Conservation (phyloP, 2,888 invertebrate genomes). For the Drosophila flavopinicola region DNA sequence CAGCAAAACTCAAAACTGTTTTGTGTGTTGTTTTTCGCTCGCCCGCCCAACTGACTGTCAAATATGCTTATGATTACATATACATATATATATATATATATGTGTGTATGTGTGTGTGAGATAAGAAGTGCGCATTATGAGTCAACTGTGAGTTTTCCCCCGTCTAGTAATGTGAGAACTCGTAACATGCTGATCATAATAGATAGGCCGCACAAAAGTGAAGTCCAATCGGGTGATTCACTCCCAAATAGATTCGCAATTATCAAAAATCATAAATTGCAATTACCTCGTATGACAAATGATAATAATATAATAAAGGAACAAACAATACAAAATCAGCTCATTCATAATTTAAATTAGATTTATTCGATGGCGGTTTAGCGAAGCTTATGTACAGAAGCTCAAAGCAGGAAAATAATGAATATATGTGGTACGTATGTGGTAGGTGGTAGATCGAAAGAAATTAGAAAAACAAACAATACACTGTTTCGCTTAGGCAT, state of each 20-base stretch:
- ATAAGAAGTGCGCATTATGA: constrained; percentile 36
- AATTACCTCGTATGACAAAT: constrained; percentile 2
- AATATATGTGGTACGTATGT: neutral
- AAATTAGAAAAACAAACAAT: constrained; percentile 11
- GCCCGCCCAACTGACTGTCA: neutral
- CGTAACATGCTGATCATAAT: constrained; percentile 1
- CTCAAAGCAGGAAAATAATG: constrained; percentile 16
- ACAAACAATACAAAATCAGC: constrained; percentile 10
- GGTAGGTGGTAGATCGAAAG: constrained; percentile 12
- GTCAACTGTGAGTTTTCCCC: constrained; percentile 16
- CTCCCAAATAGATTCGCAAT: neutral
- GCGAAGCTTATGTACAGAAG: constrained; percentile 52
- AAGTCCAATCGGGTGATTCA: constrained; percentile 31
- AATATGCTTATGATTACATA: no score
- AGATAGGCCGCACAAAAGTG: neutral
- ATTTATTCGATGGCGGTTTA: constrained; percentile 74
- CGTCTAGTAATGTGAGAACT: constrained; percentile 4
- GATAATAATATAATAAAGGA: constrained; percentile 1
- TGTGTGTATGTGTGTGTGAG: constrained; percentile 1
- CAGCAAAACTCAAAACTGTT: constrained; percentile 4
- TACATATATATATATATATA: neutral
- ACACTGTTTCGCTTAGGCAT: constrained; percentile 19
- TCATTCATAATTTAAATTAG: constrained; percentile 41
- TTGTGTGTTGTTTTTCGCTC: neutral
- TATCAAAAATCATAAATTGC: constrained; percentile 1